Evolutionary conservation across 2,797 vertebrate genomes (phyloP).

Genomic region (Molossus alvarezi): DNA sequence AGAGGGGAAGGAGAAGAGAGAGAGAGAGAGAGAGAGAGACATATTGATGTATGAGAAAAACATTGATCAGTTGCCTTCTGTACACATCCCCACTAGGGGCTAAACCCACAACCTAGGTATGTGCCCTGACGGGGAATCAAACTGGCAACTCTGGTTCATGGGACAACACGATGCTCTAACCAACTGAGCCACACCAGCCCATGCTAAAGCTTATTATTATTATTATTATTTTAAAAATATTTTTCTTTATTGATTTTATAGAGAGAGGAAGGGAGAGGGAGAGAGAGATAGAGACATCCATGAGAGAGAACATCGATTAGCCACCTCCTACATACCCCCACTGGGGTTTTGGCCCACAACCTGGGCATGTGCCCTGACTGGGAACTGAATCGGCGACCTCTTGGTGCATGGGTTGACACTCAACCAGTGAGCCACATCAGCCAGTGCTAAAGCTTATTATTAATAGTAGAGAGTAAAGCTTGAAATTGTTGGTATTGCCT

Average conservation of each 20-base stretch:
- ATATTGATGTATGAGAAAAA: no score
- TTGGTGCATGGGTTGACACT: neutral
- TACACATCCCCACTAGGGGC: no score
- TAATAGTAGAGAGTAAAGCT: slow-evolving; percentile 21
- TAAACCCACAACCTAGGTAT: no score
- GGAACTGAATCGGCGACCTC: neutral
- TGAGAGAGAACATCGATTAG: neutral
- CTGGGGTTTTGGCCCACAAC: neutral
- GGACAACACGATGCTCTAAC: no score
- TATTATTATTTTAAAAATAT: no score
- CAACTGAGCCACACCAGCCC: no score
- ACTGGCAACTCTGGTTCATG: no score
- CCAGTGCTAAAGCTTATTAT: slow-evolving; percentile 46
- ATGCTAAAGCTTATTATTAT: no score
- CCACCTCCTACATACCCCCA: neutral
- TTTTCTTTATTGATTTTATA: neutral
- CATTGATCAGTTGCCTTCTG: no score
- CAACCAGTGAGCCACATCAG: neutral
- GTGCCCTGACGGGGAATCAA: no score
- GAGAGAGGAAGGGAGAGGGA: neutral
- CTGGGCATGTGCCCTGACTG: neutral
- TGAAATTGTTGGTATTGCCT: neutral
- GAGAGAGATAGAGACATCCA: neutral
- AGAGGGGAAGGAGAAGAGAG: neutral
- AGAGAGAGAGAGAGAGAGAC: neutral